phyloP scores from a whole-genome alignment of 2,113 vertebrate species.

The Labeo rohita region DNA sequence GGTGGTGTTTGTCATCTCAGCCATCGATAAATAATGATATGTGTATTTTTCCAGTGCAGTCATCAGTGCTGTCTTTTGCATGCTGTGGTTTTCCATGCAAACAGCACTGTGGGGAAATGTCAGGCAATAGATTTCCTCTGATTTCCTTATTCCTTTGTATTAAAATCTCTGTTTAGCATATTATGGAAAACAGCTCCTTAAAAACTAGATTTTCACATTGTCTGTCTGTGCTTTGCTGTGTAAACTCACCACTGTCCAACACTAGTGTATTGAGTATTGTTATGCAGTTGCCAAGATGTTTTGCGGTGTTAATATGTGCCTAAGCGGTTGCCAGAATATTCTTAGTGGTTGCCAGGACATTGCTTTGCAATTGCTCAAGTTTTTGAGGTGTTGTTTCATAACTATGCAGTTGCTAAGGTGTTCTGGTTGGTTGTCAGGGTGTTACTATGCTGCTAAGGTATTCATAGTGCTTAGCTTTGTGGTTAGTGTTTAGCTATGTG shows the following conservation, averaged over 20 bases:
- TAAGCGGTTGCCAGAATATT: neutral
- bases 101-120: neutral
- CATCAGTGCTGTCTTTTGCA: conserved; percentile 19
- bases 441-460: neutral
- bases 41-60: conserved; percentile 12
- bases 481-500: neutral
- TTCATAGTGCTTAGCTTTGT: neutral
- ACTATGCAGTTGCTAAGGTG: neutral
- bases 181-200: neutral
- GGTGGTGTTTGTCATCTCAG: conserved; percentile 16
- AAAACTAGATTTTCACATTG: neutral
- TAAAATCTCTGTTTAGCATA: neutral
- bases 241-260: neutral
- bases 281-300: neutral
- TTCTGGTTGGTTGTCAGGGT: neutral
- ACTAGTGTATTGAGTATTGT: neutral
- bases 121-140: neutral
- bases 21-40: neutral
- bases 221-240: neutral
- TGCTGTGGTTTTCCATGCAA: conserved; percentile 26
- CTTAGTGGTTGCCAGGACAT: neutral
- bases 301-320: neutral
- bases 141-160: neutral
- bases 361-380: neutral
- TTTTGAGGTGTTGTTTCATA: neutral